Base-by-base conservation (phyloP, 2,113 vertebrate species). In the Etheostoma cragini region DNA sequence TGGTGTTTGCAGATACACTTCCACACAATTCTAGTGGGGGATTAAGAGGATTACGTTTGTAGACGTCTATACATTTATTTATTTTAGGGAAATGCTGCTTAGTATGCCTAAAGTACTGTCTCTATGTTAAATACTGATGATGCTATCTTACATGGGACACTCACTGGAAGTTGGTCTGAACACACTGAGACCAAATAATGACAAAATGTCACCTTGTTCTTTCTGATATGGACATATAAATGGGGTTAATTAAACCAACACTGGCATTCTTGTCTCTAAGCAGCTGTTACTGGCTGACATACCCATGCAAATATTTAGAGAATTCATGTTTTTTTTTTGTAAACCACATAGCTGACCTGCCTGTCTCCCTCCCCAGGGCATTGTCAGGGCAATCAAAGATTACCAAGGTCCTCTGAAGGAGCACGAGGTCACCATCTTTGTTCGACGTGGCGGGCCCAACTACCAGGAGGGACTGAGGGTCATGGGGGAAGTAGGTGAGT, bases 401-500 rank as follows among this genome's bases (percentile, higher is more conserved):
- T 98, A 95, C 91, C 98, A 99, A 87, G 95, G 95, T 12, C 98
- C 97, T 30, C 93, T 99, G 76, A 97, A 98, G 84, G 98, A 99
- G 86, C 96, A 99, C 0, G 97, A 97, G 65, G 97, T 99, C 87
- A 96, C 95, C 14, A 97, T 99, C 88, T 99, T 99, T 80, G 98
- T 99, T 49, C 95, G 98, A 70, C 96, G 98, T 86, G 98, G 98
- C 1, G 98, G 98, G 17, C 98, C 98, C 0, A 99, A 99, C 93
- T 99, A 98, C 89, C 98, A 99, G 91, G 98, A 99, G 79, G 98
- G 98, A 0, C 93, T 99, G 45, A 96, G 98, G 57, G 98, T 99
- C 77, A 99, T 99, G 98, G 97, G 98, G 60, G 98, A 99, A 99
- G 97, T 99, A 0, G 98, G 98, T 99, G 93, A 96, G 96, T 92